A percentile compares a stretch with the other conserved stretches of the same genome.
These are phyloP conservation scores for Nyctereutes procyonoides DNA, from an alignment of 2,113 vertebrate species.

Conservation along the genomic window DNA sequence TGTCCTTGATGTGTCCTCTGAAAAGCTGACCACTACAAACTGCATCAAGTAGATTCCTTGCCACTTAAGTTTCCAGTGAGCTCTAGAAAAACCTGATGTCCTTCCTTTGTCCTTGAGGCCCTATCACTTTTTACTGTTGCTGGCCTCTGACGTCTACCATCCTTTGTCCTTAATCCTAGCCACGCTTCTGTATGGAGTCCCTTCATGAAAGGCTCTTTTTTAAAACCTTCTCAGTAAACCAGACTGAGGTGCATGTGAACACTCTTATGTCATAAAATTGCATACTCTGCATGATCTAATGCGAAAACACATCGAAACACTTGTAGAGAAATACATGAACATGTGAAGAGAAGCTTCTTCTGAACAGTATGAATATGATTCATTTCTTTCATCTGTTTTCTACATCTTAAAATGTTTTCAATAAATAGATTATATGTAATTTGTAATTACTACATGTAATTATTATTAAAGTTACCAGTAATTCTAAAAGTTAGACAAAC, in stretches of 20 bases:
- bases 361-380: neutral
- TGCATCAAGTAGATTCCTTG: neutral
- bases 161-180: neutral
- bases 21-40: neutral
- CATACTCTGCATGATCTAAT: neutral
- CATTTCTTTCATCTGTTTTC: neutral
- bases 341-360: neutral
- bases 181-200: neutral
- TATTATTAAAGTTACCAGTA: neutral
- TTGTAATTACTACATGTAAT: neutral
- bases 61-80: neutral
- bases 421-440: neutral
- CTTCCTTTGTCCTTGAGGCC: neutral
- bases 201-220: neutral
- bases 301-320: neutral
- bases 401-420: neutral
- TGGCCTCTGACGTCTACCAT: neutral
- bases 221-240: neutral
- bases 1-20: neutral
- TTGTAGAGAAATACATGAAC: neutral
- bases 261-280: neutral
- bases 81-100: neutral
- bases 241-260: neutral
- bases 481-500: neutral
- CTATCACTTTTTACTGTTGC: neutral